These are phyloP conservation scores for Hylia prasina DNA, from an alignment of 2,113 vertebrate genomes.

Conservation along the genomic window DNA sequence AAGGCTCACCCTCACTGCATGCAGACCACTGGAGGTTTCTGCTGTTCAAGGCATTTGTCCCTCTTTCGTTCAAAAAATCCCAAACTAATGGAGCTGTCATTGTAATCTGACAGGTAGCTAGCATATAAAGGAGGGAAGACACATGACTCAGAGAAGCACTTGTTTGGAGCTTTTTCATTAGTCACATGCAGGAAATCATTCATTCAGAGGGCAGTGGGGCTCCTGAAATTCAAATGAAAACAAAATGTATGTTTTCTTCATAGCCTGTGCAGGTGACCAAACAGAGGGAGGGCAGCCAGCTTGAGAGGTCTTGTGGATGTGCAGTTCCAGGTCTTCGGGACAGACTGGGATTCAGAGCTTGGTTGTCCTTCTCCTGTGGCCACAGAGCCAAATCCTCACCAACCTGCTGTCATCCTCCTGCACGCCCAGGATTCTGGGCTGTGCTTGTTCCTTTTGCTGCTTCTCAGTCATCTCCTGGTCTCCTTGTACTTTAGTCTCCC, in stretches of 20 bases:
- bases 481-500: not conserved
- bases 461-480: not conserved
- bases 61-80: not conserved
- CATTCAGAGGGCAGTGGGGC: not conserved
- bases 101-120: not conserved
- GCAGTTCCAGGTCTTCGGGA: not conserved
- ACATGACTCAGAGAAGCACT: not conserved
- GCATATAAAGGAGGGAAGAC: not conserved
- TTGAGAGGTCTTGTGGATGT: not conserved
- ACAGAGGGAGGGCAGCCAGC: not conserved
- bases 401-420: not conserved
- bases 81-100: not conserved
- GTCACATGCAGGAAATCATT: not conserved
- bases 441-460: not conserved
- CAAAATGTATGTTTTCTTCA: not conserved
- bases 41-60: not conserved
- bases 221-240: not conserved
- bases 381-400: not conserved
- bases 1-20: not conserved
- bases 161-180: not conserved
- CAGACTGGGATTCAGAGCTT: not conserved
- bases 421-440: not conserved
- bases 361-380: not conserved
- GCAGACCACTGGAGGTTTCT: not conserved
- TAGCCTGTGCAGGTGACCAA: not conserved